Evolutionary conservation across 2,113 vertebrate genomes (phyloP).

Genomic region (Grammomys surdaster): DNA sequence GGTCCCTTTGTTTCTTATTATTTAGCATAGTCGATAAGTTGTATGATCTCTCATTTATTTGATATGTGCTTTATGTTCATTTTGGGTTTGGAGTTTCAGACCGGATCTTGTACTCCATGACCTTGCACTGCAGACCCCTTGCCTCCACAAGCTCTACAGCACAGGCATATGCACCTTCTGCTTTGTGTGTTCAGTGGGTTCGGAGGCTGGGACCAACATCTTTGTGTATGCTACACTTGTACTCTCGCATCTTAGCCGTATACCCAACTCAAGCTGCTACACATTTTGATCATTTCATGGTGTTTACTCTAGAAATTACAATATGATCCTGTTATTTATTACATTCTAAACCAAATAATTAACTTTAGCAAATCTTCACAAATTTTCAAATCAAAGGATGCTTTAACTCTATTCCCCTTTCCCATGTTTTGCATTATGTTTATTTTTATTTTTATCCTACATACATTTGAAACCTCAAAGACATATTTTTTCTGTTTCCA

Average conservation of each 20-base stretch:
- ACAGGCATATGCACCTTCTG: too few relatives aligned
- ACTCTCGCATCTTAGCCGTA: background rate
- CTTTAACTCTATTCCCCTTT: background rate
- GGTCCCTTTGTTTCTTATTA: background rate
- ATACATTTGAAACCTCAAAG: background rate
- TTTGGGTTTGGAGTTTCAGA: background rate
- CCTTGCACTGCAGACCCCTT: background rate
- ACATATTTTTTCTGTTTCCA: background rate
- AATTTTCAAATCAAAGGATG: background rate
- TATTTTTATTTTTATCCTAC: background rate
- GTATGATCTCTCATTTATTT: background rate
- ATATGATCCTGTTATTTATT: background rate
- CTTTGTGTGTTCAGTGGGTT: background rate
- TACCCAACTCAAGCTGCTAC: background rate
- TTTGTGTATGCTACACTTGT: too few relatives aligned
- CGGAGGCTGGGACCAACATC: too few relatives aligned
- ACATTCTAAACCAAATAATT: background rate
- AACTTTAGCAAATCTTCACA: slow-evolving; percentile 19
- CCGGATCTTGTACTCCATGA: background rate
- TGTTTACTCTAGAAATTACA: background rate
- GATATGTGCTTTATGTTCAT: background rate
- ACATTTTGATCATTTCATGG: background rate
- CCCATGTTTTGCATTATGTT: background rate
- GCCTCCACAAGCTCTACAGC: rapidly evolving
- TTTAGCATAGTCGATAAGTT: background rate